Base-by-base conservation (phyloP, 2,113 vertebrate species). In the Leptobrachium ailaonicum region DNA sequence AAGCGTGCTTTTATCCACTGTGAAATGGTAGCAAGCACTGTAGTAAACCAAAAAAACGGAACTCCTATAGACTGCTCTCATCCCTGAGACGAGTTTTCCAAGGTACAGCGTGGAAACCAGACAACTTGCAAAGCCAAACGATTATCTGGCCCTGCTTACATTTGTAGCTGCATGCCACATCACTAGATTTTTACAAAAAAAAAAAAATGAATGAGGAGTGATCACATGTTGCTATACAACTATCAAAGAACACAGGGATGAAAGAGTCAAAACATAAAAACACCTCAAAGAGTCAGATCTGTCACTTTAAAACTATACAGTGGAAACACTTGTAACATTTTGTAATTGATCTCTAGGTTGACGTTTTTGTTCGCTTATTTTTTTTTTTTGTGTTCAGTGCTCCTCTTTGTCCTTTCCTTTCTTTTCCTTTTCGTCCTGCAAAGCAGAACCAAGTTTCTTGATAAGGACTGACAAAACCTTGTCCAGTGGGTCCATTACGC, bases 401-500 rank as follows among this genome's bases (percentile, higher is more conserved):
- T 98, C 97, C 70, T 99, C 97, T 85, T 96, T 98, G 87, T 97
- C 96, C 84, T 95, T 87, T 87, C 95, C 95, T 91, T 94, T 98
- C 90, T 93, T 97, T 40, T 99, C 96, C 83, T 96, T 98, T 85
- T 99, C 98, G 47, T 99, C 97, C 86, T 98, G 97, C 83, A 99
- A 90, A 69, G 97, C 95, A 7, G 94, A 95, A 76, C 97, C 98
- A 0, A 99, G 94, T 85, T 98, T 99, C 89, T 98, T 98, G 69
- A 99, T 98, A 11, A 99, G 95, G 76, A 99, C 95, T 0, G 98
- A 99, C 76, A 99, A 86, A 66, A 99, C 98, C 83, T 99, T 99
- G 89, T 99, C 98, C 88, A 99, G 83, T 2, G 98, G 98, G 87
- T 99, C 98, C 98, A 99, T 99, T 80, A 99, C 96, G 1, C 98